These are phyloP conservation scores for Verasper variegatus DNA, from an alignment of 2,113 vertebrate species.

Conservation along the genomic window DNA sequence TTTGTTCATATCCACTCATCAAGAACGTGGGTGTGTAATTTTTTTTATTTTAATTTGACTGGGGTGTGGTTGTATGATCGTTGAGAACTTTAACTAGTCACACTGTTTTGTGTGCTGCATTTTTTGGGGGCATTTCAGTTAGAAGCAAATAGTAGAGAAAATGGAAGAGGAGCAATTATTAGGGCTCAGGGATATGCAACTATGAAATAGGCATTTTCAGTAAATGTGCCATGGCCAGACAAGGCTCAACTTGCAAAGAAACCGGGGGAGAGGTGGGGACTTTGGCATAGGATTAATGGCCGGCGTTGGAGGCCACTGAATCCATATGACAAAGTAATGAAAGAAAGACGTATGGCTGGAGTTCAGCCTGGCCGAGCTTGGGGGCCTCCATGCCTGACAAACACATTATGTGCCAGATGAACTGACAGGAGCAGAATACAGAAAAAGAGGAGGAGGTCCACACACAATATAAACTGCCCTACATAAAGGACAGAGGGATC, in stretches of 20 bases:
- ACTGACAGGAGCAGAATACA: constrained; percentile 69
- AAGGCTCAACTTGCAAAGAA: constrained; percentile 37
- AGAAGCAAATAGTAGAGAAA: constrained; percentile 15
- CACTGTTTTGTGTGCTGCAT: not conserved
- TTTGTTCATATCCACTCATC: not conserved
- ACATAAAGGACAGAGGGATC: constrained; percentile 40
- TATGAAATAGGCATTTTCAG: constrained; percentile 29
- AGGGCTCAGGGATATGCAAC: constrained; percentile 9
- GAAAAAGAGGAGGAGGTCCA: constrained; percentile 46
- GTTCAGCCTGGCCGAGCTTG: constrained; percentile 65
- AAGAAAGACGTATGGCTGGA: constrained; percentile 76
- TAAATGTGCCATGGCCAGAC: constrained; percentile 17
- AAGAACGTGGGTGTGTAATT: not conserved
- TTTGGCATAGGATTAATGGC: constrained; percentile 70
- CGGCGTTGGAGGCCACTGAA: constrained; percentile 72
- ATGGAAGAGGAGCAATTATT: constrained; percentile 23
- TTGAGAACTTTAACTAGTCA: not conserved
- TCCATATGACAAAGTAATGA: constrained; percentile 79
- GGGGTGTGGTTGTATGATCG: not conserved
- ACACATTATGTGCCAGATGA: constrained; percentile 78
- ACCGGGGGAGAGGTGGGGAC: constrained; percentile 50
- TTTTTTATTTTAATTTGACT: not conserved
- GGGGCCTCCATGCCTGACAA: constrained; percentile 76
- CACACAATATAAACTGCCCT: constrained; percentile 27
- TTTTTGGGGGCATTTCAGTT: not conserved